A percentile compares a stretch with the other conserved stretches of the same genome.
phyloP scores from a whole-genome alignment of 2,888 invertebrate genomes.

The Eristalis tenax region DNA sequence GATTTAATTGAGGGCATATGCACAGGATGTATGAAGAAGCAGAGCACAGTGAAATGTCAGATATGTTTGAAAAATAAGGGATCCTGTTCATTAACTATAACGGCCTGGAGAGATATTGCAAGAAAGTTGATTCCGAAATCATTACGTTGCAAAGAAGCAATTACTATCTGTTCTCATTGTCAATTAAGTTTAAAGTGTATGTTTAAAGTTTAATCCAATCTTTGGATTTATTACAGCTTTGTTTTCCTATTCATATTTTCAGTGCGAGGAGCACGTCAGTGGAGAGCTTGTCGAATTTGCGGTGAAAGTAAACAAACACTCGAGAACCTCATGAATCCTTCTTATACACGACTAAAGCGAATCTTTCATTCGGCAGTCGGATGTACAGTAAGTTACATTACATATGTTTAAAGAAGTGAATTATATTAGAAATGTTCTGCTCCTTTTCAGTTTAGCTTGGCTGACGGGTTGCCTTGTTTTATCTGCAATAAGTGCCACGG shows the following conservation, averaged over 20 bases:
- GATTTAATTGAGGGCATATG: neutral
- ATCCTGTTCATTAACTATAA: too few species aligned
- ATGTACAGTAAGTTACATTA: neutral
- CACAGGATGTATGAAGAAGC: neutral
- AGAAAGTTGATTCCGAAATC: too few species aligned
- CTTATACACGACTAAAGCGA: neutral
- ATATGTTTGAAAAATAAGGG: neutral
- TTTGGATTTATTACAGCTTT: neutral
- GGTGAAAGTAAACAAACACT: neutral
- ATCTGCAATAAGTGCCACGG: neutral
- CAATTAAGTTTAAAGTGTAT: too few species aligned
- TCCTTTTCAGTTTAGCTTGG: neutral
- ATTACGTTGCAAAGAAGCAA: too few species aligned
- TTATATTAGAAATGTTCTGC: neutral
- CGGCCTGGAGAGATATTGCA: too few species aligned
- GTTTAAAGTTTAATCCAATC: too few species aligned
- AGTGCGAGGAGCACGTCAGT: neutral
- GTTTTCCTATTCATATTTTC: neutral
- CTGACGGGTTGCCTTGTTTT: neutral
- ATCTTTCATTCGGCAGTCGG: neutral
- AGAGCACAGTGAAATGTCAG: neutral
- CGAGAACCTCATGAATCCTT: neutral
- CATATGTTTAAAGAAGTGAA: neutral
- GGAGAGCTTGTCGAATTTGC: neutral
- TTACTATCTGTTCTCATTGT: too few species aligned